Evolutionary conservation across 2,797 vertebrate genomes (phyloP), one percentile per base, ranked within the genome.

Genomic region (Corythornis leucogaster): DNA sequence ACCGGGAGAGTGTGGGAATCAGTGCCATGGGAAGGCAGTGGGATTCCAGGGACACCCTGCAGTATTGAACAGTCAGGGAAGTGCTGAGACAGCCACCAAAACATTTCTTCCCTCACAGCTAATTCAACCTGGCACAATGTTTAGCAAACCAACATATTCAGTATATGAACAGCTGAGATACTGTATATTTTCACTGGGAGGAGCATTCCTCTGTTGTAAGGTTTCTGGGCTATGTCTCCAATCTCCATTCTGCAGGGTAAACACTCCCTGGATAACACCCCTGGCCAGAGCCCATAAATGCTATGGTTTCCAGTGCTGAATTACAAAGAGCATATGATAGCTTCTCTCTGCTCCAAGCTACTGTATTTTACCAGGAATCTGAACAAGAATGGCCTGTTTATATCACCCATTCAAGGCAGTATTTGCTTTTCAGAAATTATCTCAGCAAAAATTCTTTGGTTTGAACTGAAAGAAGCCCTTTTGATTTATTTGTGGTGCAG

Each of bases 131-230:
- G 76, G 69, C 70, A 57, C 90, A 79, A 75, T 0, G 76, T 17
- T 78, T 17, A 84, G 75, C 85, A 94, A 85, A 79, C n/a, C 87
- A 81, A 64, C 24, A 6, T 55, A 69, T 48, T 83, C 76, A 63
- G 57, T 40, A 14, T 17, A 42, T 68, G 48, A 85, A 87, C 18
- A 70, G 81, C 54, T 90, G 82, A 85, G 89, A 81, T 58, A 58
- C 0, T 46, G 50, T 81, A 15, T 30, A 28, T 81, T 94, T 89
- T 83, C 63, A 62, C 0, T 1, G 66, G 67, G 53, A 61, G 84
- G 28, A 95, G 91, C 91, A 95, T 94, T 95, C 78, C 93, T 89
- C 69, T 85, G 92, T 97, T 86, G 92, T 24, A 93, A 80, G 92
- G 92, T 85, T 96, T 89, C 93, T 86, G 69, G 55, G 82, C 68